Evolutionary conservation across 2,797 vertebrate species (phyloP), one percentile per base, ranked within the genome.

Genomic region (Clarias laeviceps): DNA sequence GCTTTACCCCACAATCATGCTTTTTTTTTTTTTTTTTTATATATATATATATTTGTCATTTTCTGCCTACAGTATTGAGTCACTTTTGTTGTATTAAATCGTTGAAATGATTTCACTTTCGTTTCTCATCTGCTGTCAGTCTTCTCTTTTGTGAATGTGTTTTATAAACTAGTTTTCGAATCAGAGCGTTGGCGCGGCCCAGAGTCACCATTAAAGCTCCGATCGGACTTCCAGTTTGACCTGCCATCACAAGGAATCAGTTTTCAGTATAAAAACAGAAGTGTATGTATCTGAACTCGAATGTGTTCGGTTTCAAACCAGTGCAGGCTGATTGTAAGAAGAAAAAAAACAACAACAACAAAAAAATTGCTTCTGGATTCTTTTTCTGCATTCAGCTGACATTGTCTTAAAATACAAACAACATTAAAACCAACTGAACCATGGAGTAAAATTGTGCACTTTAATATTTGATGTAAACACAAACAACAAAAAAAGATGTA

Each of bases 61-160:
- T 56, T 82, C 34, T 70, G 29, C 80, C 66, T 82, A 59, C 80
- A 82, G 80, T 82, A 82, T 82, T 72, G 32, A 57, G 40, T 59
- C 29, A 3, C 11, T 82, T 79, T 37, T 80, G 37, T 79, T 79
- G 77, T 62, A 64, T 66, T 80, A 32, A 66, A 65, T 80, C 24
- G 50, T 40, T 80, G 12, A 45, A 45, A 54, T 66, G n/a, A 65
- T 50, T 80, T 80, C 45, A 7, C 57, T 61, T 62, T 79, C 1
- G n/a, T 80, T 65, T 80, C 40, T 29, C 4, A 65, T 29, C 17
- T 50, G 9, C 24, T 64, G 14, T 40, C 32, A n/a, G 5, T 37
- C 4, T 45, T 14, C 45, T 73, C 0, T n/a, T 32, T 32, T 11
- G 12, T n/a, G 59, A 12, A 1, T 45, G 34, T 62, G 18, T 27